These are phyloP conservation scores for Aphrophora alni DNA, from an alignment of 2,888 invertebrate genomes.

Conservation along the genomic window DNA sequence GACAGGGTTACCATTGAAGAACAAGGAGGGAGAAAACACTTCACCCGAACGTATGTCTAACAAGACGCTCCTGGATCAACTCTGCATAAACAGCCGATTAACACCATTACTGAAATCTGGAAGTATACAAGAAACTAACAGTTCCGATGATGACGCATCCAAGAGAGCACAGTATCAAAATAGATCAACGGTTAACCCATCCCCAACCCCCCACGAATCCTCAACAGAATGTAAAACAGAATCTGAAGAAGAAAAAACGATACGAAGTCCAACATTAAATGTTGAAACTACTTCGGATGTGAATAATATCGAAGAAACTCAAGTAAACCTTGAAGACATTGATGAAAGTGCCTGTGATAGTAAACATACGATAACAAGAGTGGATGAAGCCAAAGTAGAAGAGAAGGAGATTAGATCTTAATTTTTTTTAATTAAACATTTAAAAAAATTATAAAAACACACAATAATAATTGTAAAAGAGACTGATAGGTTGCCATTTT, in stretches of 20 bases:
- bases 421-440: background rate
- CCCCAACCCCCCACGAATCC: background rate
- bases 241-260: conserved; percentile 17
- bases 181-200: conserved; percentile 7
- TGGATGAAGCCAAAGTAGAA: conserved; percentile 37
- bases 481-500: conserved; percentile 40
- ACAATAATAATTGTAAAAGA: background rate
- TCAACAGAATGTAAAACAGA: conserved; percentile 16
- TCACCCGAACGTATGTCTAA: conserved; percentile 55
- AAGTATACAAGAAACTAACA: conserved; percentile 42
- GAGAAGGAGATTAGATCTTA: conserved; percentile 37
- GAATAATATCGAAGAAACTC: conserved; percentile 17
- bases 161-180: conserved; percentile 36
- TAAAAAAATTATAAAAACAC: background rate
- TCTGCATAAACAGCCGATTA: conserved; percentile 65
- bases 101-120: conserved; percentile 53
- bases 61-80: conserved; percentile 70
- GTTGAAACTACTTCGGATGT: background rate
- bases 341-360: conserved; percentile 61
- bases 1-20: conserved; percentile 61
- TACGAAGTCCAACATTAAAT: background rate
- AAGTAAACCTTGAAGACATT: conserved; percentile 42
- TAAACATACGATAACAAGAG: conserved; percentile 55
- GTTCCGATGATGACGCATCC: conserved; percentile 30
- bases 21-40: conserved; percentile 11